Evolutionary conservation across 2,888 invertebrate species (phyloP), one percentile per base, ranked within the genome.

Genomic region (Tridacna gigas): DNA sequence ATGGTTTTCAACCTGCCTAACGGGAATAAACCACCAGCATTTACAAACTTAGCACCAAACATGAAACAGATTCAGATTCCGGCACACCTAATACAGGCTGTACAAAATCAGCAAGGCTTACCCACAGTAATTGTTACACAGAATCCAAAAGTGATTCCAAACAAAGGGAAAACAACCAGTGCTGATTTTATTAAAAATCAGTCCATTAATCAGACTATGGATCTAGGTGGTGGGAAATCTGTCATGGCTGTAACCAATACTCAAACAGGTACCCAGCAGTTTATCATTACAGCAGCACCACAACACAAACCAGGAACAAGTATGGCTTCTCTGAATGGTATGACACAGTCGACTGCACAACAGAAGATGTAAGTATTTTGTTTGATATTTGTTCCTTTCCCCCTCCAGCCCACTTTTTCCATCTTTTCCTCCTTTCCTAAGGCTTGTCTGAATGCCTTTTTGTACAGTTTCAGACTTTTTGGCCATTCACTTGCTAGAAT

Each of bases 11-110:
- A 22, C 67, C 51, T 83, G 15, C 79, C 80, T 0, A 87, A 87
- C 74, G 84, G 86, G 37, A 80, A 74, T 65, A 86, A 86, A 69
- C 61, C 80, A 4, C 86, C 86, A 9, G 79, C 76, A 28, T 76
- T 88, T 0, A 76, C 82, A 2, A 85, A 79, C 60, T 63, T 85
- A 66, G 77, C 83, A 22, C 80, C 79, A 11, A 84, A 83, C 48
- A 81, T 88, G 77, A 91, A 90, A 71, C 87, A 89, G 73, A 90
- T 91, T 51, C 91, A 89, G 77, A 90, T 92, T 69, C 90, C 91
- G 22, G 88, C 90, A 28, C 89, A 89, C 28, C 76, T 90, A 69
- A 80, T 90, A 20, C 90, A 91, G 66, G 86, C 86, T 26, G 80
- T 89, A 26, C 86, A 88, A 75, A 86, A 83, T 63, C 81, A 86